A percentile compares a stretch with the other conserved stretches of the same genome.
phyloP scores from a whole-genome alignment of 2,888 invertebrate genomes.

The Acholoe squamosa region DNA sequence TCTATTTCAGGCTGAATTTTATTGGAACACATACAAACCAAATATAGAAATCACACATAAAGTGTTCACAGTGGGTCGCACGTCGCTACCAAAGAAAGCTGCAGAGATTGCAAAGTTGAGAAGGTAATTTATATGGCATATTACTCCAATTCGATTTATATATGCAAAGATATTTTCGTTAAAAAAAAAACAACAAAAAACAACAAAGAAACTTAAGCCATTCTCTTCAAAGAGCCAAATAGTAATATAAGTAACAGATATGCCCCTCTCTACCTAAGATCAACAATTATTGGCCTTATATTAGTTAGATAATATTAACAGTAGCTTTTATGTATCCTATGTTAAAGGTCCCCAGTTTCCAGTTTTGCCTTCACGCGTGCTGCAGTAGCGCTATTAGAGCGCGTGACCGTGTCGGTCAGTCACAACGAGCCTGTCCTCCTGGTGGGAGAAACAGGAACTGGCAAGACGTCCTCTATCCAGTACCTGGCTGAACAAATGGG shows the following conservation, averaged over 20 bases:
- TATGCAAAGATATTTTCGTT: too few species aligned
- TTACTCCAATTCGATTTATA: too few species aligned
- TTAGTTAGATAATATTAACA: too few species aligned
- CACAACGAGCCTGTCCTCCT: conserved; percentile 94
- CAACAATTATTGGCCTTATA: background rate
- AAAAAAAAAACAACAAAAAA: too few species aligned
- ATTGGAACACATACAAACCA: conserved; percentile 91
- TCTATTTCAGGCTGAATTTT: conserved; percentile 88
- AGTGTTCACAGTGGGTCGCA: conserved; percentile 89
- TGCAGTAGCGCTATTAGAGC: conserved; percentile 87
- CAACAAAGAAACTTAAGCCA: too few species aligned
- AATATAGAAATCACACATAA: conserved; percentile 86
- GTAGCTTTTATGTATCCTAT: background rate
- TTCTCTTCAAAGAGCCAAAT: too few species aligned
- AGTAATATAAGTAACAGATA: too few species aligned
- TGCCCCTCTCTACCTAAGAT: too few species aligned
- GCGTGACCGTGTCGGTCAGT: conserved; percentile 92
- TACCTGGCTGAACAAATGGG: conserved; percentile 92
- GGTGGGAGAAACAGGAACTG: conserved; percentile 99
- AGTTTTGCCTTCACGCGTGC: conserved; percentile 77
- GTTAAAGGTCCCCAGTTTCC: background rate
- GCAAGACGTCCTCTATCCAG: conserved; percentile 97
- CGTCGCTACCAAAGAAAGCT: conserved; percentile 79
- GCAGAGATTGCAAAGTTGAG: conserved; percentile 37
- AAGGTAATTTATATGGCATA: background rate